Evolutionary conservation across 2,113 vertebrate species (phyloP).

Genomic region (Maylandia zebra): DNA sequence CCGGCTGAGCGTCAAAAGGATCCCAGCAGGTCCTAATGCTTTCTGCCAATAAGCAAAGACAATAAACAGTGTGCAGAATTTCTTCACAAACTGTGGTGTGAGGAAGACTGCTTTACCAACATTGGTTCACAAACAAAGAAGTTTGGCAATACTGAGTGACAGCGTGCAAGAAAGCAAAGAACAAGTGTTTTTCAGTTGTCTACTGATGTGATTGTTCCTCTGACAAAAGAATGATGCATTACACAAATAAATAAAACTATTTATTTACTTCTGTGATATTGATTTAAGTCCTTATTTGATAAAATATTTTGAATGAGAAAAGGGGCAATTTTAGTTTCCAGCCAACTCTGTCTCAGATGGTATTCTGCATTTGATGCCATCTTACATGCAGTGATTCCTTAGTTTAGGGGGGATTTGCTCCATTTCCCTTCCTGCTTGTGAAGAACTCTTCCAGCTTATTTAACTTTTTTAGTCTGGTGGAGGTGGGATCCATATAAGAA

Average conservation of each 20-base stretch:
- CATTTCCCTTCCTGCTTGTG: neutral
- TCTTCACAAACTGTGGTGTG: neutral
- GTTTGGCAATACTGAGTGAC: neutral
- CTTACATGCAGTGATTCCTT: neutral
- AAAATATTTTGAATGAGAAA: neutral
- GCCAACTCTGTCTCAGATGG: fast-evolving
- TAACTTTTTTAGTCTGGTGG: fast-evolving
- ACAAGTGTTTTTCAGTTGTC: neutral
- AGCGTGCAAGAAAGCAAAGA: fast-evolving
- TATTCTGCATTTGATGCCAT: neutral
- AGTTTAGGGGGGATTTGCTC: neutral
- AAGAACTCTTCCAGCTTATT: neutral
- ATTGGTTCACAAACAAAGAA: neutral
- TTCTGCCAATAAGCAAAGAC: neutral
- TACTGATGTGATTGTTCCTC: neutral
- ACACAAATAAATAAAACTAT: neutral
- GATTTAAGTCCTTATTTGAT: neutral
- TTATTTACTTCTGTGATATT: neutral
- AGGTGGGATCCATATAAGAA: neutral
- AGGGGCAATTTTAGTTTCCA: fast-evolving
- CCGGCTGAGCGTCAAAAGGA: neutral
- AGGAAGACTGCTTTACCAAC: neutral
- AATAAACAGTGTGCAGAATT: neutral
- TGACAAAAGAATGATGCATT: neutral
- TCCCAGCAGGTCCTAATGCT: neutral